Evolutionary conservation across 1,140 invertebrate genomes (phyloP).

Genomic region (Venustaconcha ellipsiformis): DNA sequence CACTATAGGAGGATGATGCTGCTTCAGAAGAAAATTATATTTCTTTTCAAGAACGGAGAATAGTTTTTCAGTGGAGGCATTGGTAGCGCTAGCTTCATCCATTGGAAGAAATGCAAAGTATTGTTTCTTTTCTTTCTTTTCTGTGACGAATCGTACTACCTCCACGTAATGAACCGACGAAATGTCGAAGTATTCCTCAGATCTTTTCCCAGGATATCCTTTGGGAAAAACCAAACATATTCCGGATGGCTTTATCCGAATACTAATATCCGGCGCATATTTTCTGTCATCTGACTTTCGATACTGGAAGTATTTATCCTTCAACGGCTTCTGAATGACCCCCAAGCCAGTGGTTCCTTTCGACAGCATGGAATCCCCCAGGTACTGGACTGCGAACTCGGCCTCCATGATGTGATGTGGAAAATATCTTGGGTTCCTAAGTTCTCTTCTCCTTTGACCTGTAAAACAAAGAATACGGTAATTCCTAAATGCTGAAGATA

Average conservation of each 20-base stretch:
- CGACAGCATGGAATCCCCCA: constrained; percentile 42
- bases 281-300: constrained; percentile 29
- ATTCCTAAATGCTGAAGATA: too few relatives aligned
- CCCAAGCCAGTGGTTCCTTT: constrained; percentile 50
- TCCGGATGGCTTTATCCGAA: constrained; percentile 39
- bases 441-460: too few relatives aligned
- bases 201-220: constrained; percentile 11
- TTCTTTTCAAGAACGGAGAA: constrained; percentile 47
- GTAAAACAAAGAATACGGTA: too few relatives aligned
- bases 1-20: constrained; percentile 48
- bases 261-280: constrained; percentile 31
- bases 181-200: constrained; percentile 46
- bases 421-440: too few relatives aligned
- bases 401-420: constrained; percentile 12
- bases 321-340: constrained; percentile 44
- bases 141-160: constrained; percentile 37
- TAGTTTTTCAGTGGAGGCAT: constrained; percentile 39
- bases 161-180: constrained; percentile 43
- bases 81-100: constrained; percentile 28
- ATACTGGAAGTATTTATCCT: constrained; percentile 52
- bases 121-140: constrained; percentile 43
- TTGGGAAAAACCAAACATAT: constrained; percentile 33
- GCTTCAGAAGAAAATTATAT: constrained; percentile 39
- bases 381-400: constrained; percentile 41
- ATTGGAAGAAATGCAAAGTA: constrained; percentile 48